phyloP scores from a whole-genome alignment of 2,113 vertebrate species.

The Triplophysa tibetana region DNA sequence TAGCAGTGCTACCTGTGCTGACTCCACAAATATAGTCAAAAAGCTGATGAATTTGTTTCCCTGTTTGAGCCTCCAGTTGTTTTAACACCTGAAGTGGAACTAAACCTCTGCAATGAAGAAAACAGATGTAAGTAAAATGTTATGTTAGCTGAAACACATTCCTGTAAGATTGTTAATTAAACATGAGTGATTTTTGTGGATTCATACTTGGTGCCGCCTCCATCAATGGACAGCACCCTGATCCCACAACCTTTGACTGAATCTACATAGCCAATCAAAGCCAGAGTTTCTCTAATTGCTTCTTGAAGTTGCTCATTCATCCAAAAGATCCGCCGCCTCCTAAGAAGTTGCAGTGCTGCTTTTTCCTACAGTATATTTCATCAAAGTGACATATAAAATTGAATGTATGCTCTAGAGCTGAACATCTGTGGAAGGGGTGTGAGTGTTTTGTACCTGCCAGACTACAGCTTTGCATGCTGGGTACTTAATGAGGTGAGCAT shows the following conservation, averaged over 20 bases:
- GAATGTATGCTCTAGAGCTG: background rate
- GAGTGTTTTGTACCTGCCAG: slow-evolving; percentile 65
- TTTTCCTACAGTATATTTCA: slow-evolving; percentile 61
- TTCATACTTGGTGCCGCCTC: slow-evolving; percentile 72
- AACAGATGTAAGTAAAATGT: background rate
- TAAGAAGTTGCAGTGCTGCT: slow-evolving; percentile 60
- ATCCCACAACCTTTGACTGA: slow-evolving; percentile 72
- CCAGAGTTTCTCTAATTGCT: slow-evolving; percentile 68
- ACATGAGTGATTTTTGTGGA: background rate
- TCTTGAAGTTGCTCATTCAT: slow-evolving; percentile 62
- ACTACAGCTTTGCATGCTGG: slow-evolving; percentile 67
- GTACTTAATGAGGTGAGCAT: slow-evolving; percentile 67
- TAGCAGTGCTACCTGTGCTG: slow-evolving; percentile 70
- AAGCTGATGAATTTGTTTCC: slow-evolving; percentile 70
- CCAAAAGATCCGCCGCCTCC: slow-evolving; percentile 53
- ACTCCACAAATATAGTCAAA: slow-evolving; percentile 79
- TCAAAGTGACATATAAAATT: background rate
- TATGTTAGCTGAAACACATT: no score
- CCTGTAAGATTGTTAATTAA: background rate
- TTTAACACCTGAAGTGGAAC: slow-evolving; percentile 72
- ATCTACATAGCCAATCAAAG: slow-evolving; percentile 72
- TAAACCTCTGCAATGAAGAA: slow-evolving; percentile 62
- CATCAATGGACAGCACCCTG: slow-evolving; percentile 75
- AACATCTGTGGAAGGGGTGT: background rate
- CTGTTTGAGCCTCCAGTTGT: slow-evolving; percentile 70